phyloP scores from a whole-genome alignment of 2,113 vertebrate species.

The Phyllopteryx taeniolatus region DNA sequence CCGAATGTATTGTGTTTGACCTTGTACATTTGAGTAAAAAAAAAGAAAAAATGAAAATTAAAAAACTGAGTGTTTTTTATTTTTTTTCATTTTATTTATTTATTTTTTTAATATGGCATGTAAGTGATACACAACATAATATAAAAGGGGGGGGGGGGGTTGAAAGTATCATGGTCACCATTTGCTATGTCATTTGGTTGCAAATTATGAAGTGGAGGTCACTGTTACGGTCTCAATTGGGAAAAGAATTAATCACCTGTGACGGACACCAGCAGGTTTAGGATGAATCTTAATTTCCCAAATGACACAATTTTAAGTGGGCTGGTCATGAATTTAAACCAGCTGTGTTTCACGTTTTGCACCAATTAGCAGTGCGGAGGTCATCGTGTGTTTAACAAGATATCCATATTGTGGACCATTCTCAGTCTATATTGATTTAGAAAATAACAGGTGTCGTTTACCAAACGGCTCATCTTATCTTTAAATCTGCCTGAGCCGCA shows the following conservation, averaged over 20 bases:
- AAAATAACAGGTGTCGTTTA: constrained; percentile 10
- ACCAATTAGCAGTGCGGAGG: not conserved
- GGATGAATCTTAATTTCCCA: not conserved
- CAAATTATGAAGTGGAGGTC: not conserved
- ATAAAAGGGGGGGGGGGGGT: not conserved
- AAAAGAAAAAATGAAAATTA: no score
- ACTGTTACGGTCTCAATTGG: not conserved
- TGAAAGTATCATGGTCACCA: not conserved
- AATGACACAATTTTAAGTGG: not conserved
- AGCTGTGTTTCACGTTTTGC: not conserved
- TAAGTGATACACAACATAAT: not conserved
- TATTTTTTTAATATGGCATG: not conserved
- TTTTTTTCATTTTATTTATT: no score
- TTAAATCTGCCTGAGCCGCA: constrained; percentile 32
- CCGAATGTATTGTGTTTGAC: no score
- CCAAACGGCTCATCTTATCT: constrained; percentile 21
- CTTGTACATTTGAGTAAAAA: no score
- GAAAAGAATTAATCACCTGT: constrained; percentile 1
- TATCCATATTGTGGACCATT: not conserved
- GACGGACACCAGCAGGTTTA: not conserved
- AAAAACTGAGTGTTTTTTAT: no score
- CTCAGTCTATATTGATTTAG: not conserved
- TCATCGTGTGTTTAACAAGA: not conserved
- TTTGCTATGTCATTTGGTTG: not conserved
- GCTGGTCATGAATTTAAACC: not conserved